Percentiles rank a stretch among this genome's conserved stretches.
Conservation (phyloP, 2,113 vertebrate genomes). For the Lamprotornis superbus region DNA sequence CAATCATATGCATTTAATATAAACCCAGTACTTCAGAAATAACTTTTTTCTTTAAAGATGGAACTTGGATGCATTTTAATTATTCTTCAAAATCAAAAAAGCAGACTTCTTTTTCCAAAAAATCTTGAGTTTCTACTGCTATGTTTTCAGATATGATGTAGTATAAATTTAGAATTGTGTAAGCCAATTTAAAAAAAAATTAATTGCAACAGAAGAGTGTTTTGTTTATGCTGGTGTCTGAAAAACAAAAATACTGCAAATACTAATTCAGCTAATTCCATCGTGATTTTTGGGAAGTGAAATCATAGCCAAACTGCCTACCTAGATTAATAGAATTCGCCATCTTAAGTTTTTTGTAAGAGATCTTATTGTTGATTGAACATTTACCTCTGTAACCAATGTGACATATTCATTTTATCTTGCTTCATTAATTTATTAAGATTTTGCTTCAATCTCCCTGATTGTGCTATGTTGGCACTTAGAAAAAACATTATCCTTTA, state of each 20-base stretch:
- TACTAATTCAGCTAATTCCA: neutral
- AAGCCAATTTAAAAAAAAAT: neutral
- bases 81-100: neutral
- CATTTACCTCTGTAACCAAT: neutral
- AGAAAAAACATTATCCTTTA: neutral
- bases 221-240: neutral
- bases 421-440: neutral
- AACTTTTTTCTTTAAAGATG: neutral
- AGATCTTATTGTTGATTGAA: neutral
- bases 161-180: neutral
- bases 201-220: neutral
- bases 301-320: neutral
- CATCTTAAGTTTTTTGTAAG: neutral
- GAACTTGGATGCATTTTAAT: neutral
- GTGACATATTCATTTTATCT: neutral
- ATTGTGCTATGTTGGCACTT: neutral
- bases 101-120: neutral
- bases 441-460: neutral
- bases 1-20: neutral
- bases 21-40: neutral
- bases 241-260: too few species aligned
- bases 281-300: neutral
- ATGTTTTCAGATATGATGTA: neutral
- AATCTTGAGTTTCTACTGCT: neutral
- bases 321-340: neutral